Conservation (phyloP, 2,113 vertebrate genomes). For the Equus przewalskii region DNA sequence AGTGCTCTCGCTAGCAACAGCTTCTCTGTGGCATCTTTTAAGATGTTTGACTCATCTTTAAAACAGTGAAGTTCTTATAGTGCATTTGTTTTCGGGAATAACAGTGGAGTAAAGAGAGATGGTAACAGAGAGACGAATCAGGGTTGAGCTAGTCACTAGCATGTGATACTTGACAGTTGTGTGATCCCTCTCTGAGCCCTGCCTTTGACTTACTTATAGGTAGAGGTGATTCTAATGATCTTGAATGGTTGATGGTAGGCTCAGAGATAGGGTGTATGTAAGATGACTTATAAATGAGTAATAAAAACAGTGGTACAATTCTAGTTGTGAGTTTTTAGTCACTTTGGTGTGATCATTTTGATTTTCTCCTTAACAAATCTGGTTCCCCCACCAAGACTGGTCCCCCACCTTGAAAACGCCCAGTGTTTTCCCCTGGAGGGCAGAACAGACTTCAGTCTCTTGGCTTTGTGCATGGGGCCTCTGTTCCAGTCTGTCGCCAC, state of each 20-base stretch:
- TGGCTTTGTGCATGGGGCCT: not conserved
- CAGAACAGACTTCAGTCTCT: not conserved
- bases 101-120: not conserved
- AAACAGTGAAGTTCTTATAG: not conserved
- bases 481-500: not conserved
- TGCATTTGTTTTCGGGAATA: not conserved
- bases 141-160: not conserved
- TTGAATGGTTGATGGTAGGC: not conserved
- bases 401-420: not conserved
- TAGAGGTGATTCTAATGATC: not conserved
- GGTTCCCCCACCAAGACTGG: not conserved
- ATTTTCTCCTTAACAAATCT: not conserved
- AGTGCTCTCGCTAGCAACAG: not conserved
- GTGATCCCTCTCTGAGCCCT: too few species aligned
- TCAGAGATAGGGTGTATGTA: too few species aligned
- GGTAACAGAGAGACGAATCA: not conserved
- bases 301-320: not conserved
- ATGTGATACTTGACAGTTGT: not conserved
- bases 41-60: not conserved
- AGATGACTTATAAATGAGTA: not conserved
- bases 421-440: not conserved
- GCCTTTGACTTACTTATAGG: not conserved
- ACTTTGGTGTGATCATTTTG: not conserved
- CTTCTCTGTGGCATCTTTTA: not conserved
- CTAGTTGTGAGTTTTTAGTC: not conserved